Conservation (phyloP, 1,140 invertebrate genomes). For the Gonioctena quinquepunctata region DNA sequence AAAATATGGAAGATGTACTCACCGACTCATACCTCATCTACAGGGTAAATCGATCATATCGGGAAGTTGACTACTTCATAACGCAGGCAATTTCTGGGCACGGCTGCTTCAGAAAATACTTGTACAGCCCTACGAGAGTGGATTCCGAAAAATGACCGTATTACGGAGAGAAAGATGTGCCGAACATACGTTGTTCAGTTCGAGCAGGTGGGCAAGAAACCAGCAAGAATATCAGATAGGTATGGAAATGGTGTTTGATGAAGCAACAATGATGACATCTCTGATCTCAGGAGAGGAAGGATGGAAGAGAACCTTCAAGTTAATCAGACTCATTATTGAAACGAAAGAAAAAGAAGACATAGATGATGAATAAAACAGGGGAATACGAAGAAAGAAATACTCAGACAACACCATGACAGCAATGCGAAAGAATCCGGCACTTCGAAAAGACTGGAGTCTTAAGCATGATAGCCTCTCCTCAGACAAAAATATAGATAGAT, state of each 20-base stretch:
- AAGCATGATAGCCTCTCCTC: not conserved
- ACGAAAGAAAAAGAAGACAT: not conserved
- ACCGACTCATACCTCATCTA: slow-evolving; percentile 28
- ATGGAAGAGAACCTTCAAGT: not conserved
- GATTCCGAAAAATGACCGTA: not conserved
- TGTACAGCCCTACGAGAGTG: not conserved
- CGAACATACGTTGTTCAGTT: not conserved
- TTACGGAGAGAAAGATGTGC: not conserved
- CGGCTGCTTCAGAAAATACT: slow-evolving; percentile 26
- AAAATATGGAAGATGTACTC: not conserved
- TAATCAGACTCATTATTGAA: not conserved
- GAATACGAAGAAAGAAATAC: no score
- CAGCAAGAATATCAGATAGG: not conserved
- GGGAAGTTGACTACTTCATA: slow-evolving; percentile 29
- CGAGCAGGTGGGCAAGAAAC: not conserved
- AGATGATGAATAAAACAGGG: no score
- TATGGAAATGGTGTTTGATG: not conserved
- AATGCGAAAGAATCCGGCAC: not conserved
- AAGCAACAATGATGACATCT: not conserved
- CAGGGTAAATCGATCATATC: slow-evolving; percentile 28
- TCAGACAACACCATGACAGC: not conserved
- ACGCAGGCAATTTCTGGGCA: slow-evolving; percentile 38
- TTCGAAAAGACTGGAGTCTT: not conserved
- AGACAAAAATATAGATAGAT: no score
- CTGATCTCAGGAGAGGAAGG: no score